Evolutionary conservation across 2,113 vertebrate genomes (phyloP), one percentile per base, ranked within the genome.

Genomic region (Columba livia): DNA sequence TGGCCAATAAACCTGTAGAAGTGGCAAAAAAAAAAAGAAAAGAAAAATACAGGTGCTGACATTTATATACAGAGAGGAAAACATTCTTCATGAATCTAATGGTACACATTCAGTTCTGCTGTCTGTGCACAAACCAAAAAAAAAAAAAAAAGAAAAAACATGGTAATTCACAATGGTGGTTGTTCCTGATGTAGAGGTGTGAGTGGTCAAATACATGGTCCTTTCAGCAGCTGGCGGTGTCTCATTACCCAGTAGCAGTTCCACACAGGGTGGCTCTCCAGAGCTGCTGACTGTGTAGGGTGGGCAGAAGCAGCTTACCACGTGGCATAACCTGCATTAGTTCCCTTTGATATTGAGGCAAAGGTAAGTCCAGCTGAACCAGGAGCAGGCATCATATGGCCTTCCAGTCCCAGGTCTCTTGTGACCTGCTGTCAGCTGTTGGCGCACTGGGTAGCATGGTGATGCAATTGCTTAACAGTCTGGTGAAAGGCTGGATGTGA

Each of bases 181-280:
- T 82, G 17, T 32, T 74, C 13, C 17, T 77, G 20, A 29, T 44
- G 54, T 4, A 60, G 62, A 75, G 13, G 6, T 70, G 36, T 58
- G 19, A 58, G 44, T 0, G 1, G 15, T 53, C 1, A 1, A 79
- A 21, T 31, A 50, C 15, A 4, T 36, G 36, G 25, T 71, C 2
- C 1, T 36, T 72, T 31, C n/a, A 90, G 48, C 44, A 57, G 21
- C 29, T 86, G 29, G 19, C 54, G 38, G 15, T 67, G 15, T 60
- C 53, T 85, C 53, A 42, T 88, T 31, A 79, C 25, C 8, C 71
- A 62, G 28, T 47, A 48, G 8, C 48, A 71, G 29, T 34, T 90
- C n/a, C 21, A 84, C 8, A 5, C 6, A 42, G 32, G 21, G 10
- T 60, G 48, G 58, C 31, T 88, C 13, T 90, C 64, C 72, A 61